Evolutionary conservation across 2,113 vertebrate species (phyloP).

Genomic region (Cyanoliseus patagonus): DNA sequence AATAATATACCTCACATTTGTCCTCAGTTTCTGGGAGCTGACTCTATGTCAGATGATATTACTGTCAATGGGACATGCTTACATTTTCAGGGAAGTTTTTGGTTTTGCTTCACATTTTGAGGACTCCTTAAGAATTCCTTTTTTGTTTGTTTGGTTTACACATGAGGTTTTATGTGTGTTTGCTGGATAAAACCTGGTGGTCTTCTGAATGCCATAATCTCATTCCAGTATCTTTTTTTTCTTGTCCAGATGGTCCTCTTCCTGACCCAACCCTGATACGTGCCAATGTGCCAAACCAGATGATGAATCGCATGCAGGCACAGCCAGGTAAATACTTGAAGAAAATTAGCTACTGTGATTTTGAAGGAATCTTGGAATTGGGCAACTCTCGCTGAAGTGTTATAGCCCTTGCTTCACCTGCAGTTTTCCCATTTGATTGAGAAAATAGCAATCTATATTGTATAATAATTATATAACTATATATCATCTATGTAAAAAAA

Average conservation of each 20-base stretch:
- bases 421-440: neutral
- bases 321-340: constrained; percentile 80
- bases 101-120: neutral
- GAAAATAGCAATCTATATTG: neutral
- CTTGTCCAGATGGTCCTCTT: constrained; percentile 86
- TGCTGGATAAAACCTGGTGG: neutral
- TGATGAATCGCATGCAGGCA: constrained; percentile 90
- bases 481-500: neutral
- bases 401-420: neutral
- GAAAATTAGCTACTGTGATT: neutral
- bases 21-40: neutral
- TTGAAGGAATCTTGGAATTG: neutral
- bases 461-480: neutral
- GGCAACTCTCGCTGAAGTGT: neutral
- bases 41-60: neutral
- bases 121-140: neutral
- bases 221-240: neutral
- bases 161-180: neutral
- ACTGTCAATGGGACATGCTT: neutral
- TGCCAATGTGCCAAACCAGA: constrained; percentile 88
- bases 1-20: neutral
- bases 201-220: neutral
- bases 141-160: neutral
- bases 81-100: neutral
- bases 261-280: constrained; percentile 87